Base-by-base conservation (phyloP, 2,113 vertebrate species). In the Corythaeola cristata region DNA sequence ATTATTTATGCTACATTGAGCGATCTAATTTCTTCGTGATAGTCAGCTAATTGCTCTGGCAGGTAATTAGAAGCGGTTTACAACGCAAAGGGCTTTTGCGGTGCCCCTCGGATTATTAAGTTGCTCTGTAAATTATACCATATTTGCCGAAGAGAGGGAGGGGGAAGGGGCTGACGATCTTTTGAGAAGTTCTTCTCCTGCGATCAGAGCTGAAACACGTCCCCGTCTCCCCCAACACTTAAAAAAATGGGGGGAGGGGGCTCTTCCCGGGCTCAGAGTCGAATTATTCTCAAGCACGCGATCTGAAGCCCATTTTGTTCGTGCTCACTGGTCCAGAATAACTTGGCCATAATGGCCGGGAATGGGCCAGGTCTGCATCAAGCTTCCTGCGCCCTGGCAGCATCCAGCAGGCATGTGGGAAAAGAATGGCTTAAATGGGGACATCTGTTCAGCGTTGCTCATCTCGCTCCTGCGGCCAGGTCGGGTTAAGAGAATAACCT, bases 241-340 rank as follows among this genome's bases (percentile, higher is more conserved):
- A 78, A 96, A 97, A 95, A 96, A 96, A 96, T 79, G 67, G 88
- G 89, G 87, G 96, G 88, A 91, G 63, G 96, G 97, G 80, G 88
- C 97, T 98, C 97, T 98, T 97, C 96, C 98, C 97, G 97, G 95
- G 89, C 95, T 97, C 93, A 90, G 85, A 94, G 96, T 97, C 94
- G 97, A 98, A 98, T 99, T 98, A 99, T 99, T 99, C 98, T 98
- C 98, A 98, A 99, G 98, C 98, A 99, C 98, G 98, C 99, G 98
- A 99, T 98, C 98, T 99, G 98, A 98, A 99, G 98, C 98, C 97
- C 98, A 98, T 99, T 99, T 99, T 99, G 99, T 99, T 99, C 98
- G 98, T 99, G 99, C 98, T 99, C 99, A 99, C 98, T 98, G 99
- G 99, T 98, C 99, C 99, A 98, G 99, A 99, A 99, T 99, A 99